phyloP scores from a whole-genome alignment of 2,888 invertebrate species.

The Sinohyriopsis cumingii region DNA sequence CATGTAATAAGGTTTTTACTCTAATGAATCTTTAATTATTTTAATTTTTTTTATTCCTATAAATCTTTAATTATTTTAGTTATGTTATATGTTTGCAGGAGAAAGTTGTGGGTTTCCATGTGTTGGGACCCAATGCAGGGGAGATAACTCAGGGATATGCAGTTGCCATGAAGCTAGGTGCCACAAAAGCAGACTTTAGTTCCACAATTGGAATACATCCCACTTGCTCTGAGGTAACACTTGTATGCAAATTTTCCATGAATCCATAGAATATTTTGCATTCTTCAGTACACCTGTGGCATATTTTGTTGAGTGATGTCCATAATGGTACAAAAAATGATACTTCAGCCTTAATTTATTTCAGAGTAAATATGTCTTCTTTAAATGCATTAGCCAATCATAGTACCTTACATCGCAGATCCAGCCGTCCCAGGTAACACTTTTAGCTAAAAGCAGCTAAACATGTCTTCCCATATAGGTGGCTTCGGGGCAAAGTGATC shows the following conservation, averaged over 20 bases:
- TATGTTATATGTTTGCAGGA: constrained; percentile 42
- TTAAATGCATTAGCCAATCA: too few species aligned
- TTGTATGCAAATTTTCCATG: background rate
- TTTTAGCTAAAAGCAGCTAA: too few species aligned
- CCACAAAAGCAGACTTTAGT: constrained; percentile 76
- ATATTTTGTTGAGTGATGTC: background rate
- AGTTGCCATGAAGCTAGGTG: constrained; percentile 75
- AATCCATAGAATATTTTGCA: background rate
- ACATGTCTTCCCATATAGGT: too few species aligned
- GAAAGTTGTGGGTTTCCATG: constrained; percentile 75
- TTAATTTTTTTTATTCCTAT: background rate
- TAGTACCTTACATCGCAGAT: too few species aligned
- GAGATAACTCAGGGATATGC: constrained; percentile 79
- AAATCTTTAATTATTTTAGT: background rate
- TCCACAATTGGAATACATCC: constrained; percentile 78
- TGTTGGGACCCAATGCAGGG: constrained; percentile 77
- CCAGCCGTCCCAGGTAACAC: too few species aligned
- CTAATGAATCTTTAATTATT: too few species aligned
- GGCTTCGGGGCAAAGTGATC: too few species aligned
- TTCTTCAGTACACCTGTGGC: background rate
- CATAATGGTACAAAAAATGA: background rate
- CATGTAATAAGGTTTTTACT: background rate
- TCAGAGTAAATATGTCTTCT: too few species aligned
- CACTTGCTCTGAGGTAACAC: constrained; percentile 76
- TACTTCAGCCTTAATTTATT: background rate